A percentile compares a stretch with the other conserved stretches of the same genome.
Conservation (phyloP, 1,140 invertebrate species). For the Lepidostoma basale region DNA sequence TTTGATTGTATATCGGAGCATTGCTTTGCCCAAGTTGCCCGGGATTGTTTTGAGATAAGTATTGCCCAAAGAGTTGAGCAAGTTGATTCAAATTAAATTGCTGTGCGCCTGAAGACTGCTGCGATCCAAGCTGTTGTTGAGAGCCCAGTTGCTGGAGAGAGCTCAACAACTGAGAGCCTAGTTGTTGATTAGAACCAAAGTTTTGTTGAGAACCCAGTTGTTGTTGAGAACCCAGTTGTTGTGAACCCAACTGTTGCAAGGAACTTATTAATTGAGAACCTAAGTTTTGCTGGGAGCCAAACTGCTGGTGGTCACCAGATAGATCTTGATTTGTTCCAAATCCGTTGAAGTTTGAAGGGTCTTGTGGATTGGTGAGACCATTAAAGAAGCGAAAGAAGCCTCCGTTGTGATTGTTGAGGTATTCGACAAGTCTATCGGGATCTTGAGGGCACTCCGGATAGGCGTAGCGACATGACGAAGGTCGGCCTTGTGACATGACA, state of each 20-base stretch:
- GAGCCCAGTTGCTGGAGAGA: background rate
- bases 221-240: no score
- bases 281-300: no score
- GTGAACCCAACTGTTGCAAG: background rate
- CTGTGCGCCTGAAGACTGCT: no score
- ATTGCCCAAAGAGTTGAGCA: constrained; percentile 25
- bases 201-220: constrained; percentile 2
- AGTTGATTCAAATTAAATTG: constrained; percentile 23
- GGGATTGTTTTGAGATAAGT: background rate
- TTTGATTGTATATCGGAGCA: constrained; percentile 22
- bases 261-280: no score
- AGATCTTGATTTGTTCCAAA: background rate
- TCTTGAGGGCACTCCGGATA: constrained; percentile 77
- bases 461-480: constrained; percentile 66
- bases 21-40: background rate
- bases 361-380: constrained; percentile 49
- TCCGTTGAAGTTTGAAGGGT: background rate
- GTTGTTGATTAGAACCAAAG: background rate
- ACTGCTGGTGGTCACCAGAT: no score
- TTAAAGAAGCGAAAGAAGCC: constrained; percentile 83
- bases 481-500: constrained; percentile 66
- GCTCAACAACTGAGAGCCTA: background rate
- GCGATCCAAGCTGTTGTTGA: constrained; percentile 29
- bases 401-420: constrained; percentile 85
- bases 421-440: constrained; percentile 72